Conservation (phyloP, 2,888 invertebrate species). For the Nephrotoma guestfalica region DNA sequence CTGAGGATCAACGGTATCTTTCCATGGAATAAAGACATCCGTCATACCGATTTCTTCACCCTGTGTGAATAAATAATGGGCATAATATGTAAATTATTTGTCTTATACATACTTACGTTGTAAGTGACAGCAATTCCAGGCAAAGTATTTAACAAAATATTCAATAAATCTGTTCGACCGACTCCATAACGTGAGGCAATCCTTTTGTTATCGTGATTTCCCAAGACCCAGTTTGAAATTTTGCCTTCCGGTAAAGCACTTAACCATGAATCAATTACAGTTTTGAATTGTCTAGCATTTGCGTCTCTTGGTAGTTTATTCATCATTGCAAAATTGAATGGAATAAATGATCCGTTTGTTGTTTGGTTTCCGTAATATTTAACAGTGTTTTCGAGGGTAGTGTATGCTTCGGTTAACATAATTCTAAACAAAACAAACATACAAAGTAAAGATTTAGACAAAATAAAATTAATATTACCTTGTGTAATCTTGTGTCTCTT, state of each 20-base stretch:
- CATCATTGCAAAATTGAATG: conserved; percentile 47
- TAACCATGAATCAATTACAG: conserved; percentile 41
- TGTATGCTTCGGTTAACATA: conserved; percentile 46
- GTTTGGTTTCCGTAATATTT: conserved; percentile 41
- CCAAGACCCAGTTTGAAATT: conserved; percentile 51
- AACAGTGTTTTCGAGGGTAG: conserved; percentile 39
- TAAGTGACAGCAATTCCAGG: conserved; percentile 45
- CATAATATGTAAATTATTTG: not conserved
- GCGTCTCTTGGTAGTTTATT: conserved; percentile 35
- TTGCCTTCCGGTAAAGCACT: conserved; percentile 40
- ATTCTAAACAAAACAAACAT: conserved; percentile 26
- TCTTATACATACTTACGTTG: conserved; percentile 26
- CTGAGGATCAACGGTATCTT: conserved; percentile 38
- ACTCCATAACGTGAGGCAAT: conserved; percentile 33
- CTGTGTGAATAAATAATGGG: conserved; percentile 10
- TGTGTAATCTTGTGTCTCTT: conserved; percentile 26
- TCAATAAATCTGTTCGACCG: conserved; percentile 35
- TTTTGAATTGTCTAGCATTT: conserved; percentile 35
- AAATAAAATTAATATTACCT: conserved; percentile 26
- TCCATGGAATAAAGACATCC: conserved; percentile 33
- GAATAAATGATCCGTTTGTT: conserved; percentile 40
- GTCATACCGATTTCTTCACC: conserved; percentile 61
- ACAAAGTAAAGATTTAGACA: not conserved
- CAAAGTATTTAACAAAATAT: conserved; percentile 40
- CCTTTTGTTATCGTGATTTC: conserved; percentile 37